A percentile compares a stretch with the other conserved stretches of the same genome.
Evolutionary conservation across 2,888 invertebrate species (phyloP).

Genomic region (Epinotia nisella): DNA sequence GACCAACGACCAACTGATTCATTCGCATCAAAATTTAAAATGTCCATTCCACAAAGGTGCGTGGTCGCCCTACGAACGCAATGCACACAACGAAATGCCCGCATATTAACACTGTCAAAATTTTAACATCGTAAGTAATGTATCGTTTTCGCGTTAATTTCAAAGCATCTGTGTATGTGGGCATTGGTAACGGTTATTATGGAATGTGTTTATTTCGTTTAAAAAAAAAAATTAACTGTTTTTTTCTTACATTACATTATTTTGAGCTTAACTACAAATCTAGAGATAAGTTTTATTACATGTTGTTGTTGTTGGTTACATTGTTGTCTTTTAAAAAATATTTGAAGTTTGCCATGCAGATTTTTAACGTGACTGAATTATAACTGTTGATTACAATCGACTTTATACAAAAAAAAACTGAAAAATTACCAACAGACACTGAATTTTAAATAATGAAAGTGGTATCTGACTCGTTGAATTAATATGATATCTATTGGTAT

Average conservation of each 20-base stretch:
- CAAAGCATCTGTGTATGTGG: constrained; percentile 33
- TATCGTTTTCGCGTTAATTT: constrained; percentile 47
- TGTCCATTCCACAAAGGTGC: background rate
- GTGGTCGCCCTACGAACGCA: constrained; percentile 43
- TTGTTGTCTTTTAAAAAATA: background rate
- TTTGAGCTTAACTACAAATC: too few relatives aligned
- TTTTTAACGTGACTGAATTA: background rate
- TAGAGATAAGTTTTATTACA: too few relatives aligned
- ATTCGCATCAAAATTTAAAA: background rate
- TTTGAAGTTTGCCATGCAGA: background rate
- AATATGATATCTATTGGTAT: too few relatives aligned
- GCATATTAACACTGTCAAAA: constrained; percentile 43
- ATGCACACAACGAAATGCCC: constrained; percentile 36
- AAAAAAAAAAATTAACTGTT: too few relatives aligned
- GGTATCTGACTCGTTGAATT: too few relatives aligned
- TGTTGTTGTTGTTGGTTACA: background rate
- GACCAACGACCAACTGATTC: too few relatives aligned
- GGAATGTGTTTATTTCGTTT: constrained; percentile 39
- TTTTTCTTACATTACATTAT: too few relatives aligned
- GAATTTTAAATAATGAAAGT: too few relatives aligned
- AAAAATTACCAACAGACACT: background rate
- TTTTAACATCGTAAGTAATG: constrained; percentile 40
- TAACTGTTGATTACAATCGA: too few relatives aligned
- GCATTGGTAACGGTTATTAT: constrained; percentile 41
- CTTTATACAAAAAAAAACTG: too few relatives aligned